Conservation (phyloP, 2,113 vertebrate genomes). For the Pholis gunnellus region DNA sequence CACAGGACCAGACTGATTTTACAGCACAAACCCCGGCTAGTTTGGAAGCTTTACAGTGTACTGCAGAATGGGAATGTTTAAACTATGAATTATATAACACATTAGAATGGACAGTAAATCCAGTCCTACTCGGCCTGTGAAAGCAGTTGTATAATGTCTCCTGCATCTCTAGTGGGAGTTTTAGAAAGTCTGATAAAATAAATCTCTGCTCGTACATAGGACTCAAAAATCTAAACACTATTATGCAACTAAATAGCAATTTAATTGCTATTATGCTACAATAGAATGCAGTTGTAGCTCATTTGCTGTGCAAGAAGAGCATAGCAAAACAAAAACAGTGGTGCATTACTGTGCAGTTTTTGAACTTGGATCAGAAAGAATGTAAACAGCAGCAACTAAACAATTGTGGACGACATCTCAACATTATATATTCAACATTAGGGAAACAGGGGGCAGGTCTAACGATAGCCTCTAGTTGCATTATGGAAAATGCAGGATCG, state of each 20-base stretch:
- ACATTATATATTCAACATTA: too few species aligned
- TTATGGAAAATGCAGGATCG: neutral
- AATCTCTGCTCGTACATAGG: neutral
- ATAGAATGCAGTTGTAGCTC: too few species aligned
- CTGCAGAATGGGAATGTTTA: too few species aligned
- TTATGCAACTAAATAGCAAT: too few species aligned
- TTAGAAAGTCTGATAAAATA: neutral
- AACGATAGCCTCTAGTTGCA: neutral
- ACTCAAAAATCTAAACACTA: neutral
- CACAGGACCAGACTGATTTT: neutral
- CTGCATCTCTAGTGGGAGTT: neutral
- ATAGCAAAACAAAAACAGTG: neutral
- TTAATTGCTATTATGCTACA: too few species aligned
- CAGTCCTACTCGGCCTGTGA: neutral
- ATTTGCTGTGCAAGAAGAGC: neutral
- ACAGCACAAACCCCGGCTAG: neutral
- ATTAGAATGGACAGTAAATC: neutral
- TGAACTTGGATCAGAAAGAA: too few species aligned
- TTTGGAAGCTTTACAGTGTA: too few species aligned
- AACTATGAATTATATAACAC: neutral
- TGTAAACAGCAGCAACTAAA: too few species aligned
- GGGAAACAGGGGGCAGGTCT: neutral
- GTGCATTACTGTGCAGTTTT: too few species aligned
- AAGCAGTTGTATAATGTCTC: neutral
- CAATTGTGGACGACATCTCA: too few species aligned